Evolutionary conservation across 2,888 invertebrate genomes (phyloP), one percentile per base, ranked within the genome.

Genomic region (Galeruca laticollis): DNA sequence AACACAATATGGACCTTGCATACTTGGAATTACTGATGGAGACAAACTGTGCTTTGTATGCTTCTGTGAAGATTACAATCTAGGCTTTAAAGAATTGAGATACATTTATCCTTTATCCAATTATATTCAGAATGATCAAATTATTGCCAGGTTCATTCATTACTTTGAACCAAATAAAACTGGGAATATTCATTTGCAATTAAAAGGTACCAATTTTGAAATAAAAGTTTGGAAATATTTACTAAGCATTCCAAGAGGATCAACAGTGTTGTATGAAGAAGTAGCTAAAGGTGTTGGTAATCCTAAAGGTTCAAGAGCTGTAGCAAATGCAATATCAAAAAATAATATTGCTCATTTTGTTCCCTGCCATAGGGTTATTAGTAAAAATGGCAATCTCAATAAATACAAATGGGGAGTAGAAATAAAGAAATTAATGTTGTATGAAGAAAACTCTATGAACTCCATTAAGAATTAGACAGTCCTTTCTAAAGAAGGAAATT

Each of bases 301-400:
- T 54, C 82, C 83, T 5, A 82, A 78, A 57, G 82, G 83, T n/a
- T 74, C 82, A 9, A 77, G 84, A 69, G 83, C 84, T 35, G 84
- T 83, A 0, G 84, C 84, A n/a, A 82, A 78, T 66, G 84, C 84
- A 6, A 76, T 85, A n/a, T 79, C 81, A 0, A 83, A 79, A 62
- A 85, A 85, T 73, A 81, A 79, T 59, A 75, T 85, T 70, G 77
- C 81, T 0, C 84, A 81, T 75, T 74, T 85, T 15, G 77, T 85
- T 21, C 85, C 85, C 0, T 85, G 85, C 64, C 85, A 85, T 71
- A 73, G 84, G 37, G 82, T 85, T 11, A 82, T 85, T 15, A 75
- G 78, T 33, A 85, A 84, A 72, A 75, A 74, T 66, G 83, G 83
- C 2, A 72, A 76, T 15, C 62, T 82, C n/a, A 79, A 81, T 47